Evolutionary conservation across 2,888 invertebrate genomes (phyloP), one percentile per base, ranked within the genome.

Genomic region (Parasteatoda lunata): DNA sequence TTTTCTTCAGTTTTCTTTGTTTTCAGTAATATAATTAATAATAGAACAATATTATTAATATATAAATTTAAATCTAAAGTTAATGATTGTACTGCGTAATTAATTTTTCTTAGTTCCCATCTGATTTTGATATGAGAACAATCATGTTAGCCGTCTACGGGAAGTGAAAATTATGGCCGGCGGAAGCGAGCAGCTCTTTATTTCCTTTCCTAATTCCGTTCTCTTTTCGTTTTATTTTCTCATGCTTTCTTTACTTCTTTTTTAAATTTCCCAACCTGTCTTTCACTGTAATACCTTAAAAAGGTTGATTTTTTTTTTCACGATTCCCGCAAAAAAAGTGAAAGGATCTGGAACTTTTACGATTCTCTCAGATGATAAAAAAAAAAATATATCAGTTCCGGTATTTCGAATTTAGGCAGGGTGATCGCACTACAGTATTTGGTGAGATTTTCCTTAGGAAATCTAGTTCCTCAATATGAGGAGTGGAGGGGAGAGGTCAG

Each of bases 161-260:
- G 80, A 80, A 80, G 80, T 52, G 80, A 73, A 80, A 80, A 80
- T 54, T 72, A 80, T 51, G 68, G 51, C 52, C 68, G 47, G 80
- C 66, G 80, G 80, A 80, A 80, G 66, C 13, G 70, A 80, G 51
- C 51, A 68, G 13, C 66, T n/a, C 52, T 7, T 78, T 78, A 73
- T 45, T 72, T 80, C 73, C 72, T 80, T 66, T 80, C 47, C 52
- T 52, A 47, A 4, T 30, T 52, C 9, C 51, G 51, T 47, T 64
- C 45, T 49, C n/a, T 71, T 71, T 59, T 64, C 47, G 49, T 51
- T 70, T 6, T 71, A 30, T 47, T 65, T 66, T 13, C 51, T 52
- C n/a, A 47, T 75, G 15, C 65, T 77, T 77, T 52, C 30, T 45
- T 72, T 51, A 9, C 47, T 64, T 73, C 73, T 48, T 9, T 15